Base-by-base conservation (phyloP, 2,113 vertebrate species). In the Danionella cerebrum region DNA sequence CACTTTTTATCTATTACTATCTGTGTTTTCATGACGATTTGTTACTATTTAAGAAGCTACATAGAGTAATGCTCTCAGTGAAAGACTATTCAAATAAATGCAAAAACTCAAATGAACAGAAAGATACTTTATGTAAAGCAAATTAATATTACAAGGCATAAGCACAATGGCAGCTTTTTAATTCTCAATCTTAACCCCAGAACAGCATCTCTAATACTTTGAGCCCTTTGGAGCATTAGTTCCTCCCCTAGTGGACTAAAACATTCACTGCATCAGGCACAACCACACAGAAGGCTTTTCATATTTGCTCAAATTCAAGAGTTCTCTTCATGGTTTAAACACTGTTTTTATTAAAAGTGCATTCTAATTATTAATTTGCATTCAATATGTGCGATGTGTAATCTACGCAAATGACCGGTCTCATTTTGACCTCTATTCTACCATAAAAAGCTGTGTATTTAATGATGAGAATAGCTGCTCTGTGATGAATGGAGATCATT, bases 231-330 rank as follows among this genome's bases (percentile, higher is more conserved):
- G 59, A 47, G 16, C 59, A 48, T 6, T 33, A 14, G 27, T 48
- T 63, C 59, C 19, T 36, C 59, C 42, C 44, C 44, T 63, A 48
- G 59, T 47, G 59, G 44, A 29, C 7, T 63, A 48, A 63, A 63
- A 33, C 18, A 35, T 48, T 63, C 44, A 63, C 48, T 63, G 27
- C 59, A 63, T 22, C 59, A 35, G 44, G 44, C 44, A 21, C 24
- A 44, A 31, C 31, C 39, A 45, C 10, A 12, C 22, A 6, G 38
- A 60, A 60, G 11, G 24, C 25, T 41, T 11, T 19, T 24, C 16
- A 29, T 42, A 45, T 42, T 44, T 44, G 6, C 42, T 29, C 9
- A 25, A 18, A 13, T 29, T 44, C 57, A 29, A 59, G 9, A 44
- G 5, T 27, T 42, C 24, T 29, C 1, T 25, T 16, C 16, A 4